Evolutionary conservation across 2,888 invertebrate genomes (phyloP).

Genomic region (Himalopsyche kuldschensis): DNA sequence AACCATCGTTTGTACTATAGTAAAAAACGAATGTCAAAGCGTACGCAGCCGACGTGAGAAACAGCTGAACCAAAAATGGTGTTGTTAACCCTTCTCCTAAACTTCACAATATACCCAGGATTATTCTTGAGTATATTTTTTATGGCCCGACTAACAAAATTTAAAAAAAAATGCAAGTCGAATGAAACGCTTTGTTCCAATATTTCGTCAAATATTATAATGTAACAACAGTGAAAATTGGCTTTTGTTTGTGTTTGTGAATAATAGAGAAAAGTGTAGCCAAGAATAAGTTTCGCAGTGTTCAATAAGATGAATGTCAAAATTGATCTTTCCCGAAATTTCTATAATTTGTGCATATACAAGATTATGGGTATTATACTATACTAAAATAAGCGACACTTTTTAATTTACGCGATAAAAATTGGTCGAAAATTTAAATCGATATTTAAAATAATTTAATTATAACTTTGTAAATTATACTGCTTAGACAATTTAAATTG

Average conservation of each 20-base stretch:
- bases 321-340: neutral
- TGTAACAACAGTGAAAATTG: neutral
- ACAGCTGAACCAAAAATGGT: neutral
- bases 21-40: neutral
- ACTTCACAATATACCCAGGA: neutral
- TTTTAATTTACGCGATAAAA: no score
- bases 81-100: neutral
- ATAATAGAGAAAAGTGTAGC: conserved; percentile 8
- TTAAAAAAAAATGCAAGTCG: no score
- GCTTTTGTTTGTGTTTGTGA: neutral
- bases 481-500: no score
- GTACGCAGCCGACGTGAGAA: neutral
- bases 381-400: no score
- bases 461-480: no score
- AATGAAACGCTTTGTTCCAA: neutral
- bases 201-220: neutral
- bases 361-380: no score
- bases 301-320: neutral
- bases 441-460: no score
- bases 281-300: neutral
- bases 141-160: neutral
- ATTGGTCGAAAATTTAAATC: no score
- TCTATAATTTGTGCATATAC: neutral
- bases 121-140: no score
- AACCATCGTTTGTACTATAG: neutral